phyloP scores from a whole-genome alignment of 2,113 vertebrate species.

The Pardalotus punctatus region DNA sequence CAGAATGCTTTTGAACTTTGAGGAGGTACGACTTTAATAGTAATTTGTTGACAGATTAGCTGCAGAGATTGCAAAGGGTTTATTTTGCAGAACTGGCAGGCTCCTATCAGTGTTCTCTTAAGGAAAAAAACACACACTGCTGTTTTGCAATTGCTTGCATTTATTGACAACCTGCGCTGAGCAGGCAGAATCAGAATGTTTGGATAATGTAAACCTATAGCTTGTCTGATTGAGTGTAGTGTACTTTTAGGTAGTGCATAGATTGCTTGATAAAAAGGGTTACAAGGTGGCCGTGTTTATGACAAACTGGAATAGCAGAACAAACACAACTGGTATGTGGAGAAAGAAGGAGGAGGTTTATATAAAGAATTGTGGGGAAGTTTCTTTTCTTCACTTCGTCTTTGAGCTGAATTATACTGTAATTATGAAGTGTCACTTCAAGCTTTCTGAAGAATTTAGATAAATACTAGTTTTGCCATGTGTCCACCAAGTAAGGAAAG shows the following conservation, averaged over 20 bases:
- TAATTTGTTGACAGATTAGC: constrained; percentile 73
- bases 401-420: constrained; percentile 53
- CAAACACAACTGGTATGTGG: not conserved
- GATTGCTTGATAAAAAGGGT: constrained; percentile 77
- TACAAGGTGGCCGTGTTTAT: constrained; percentile 69
- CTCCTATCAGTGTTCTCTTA: constrained; percentile 61
- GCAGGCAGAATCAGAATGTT: constrained; percentile 75
- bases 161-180: constrained; percentile 79
- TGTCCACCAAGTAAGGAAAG: constrained; percentile 9
- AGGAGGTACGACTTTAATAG: constrained; percentile 67
- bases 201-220: constrained; percentile 82
- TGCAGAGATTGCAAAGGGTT: constrained; percentile 57
- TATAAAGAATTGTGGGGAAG: constrained; percentile 31
- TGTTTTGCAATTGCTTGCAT: constrained; percentile 71
- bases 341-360: constrained; percentile 54
- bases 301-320: constrained; percentile 38
- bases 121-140: constrained; percentile 44
- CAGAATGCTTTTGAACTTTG: constrained; percentile 62
- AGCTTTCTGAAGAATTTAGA: constrained; percentile 44
- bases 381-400: constrained; percentile 55
- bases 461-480: constrained; percentile 24
- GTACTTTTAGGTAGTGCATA: constrained; percentile 62
- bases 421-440: constrained; percentile 55
- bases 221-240: constrained; percentile 59
- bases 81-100: constrained; percentile 67